Base-by-base conservation (phyloP, 2,113 vertebrate species). In the Toxotes chatareus region DNA sequence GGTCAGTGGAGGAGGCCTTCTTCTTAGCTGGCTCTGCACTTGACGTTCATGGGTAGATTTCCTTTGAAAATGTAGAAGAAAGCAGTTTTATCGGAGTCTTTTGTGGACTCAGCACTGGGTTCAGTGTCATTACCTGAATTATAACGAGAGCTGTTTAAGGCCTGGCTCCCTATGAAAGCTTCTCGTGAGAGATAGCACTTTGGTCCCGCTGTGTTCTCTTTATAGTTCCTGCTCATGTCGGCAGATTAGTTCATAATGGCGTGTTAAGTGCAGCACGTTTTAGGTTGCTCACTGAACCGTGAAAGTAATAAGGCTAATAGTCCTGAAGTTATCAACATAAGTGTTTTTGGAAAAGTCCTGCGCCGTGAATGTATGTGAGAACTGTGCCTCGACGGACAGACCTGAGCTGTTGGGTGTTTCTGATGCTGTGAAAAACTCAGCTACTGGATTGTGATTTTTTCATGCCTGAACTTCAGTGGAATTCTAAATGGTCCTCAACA, bases 201-300 rank as follows among this genome's bases (percentile, higher is more conserved):
- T 32, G 82, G 76, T 63, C 72, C 83, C 38, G 76, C 84, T 73
- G 59, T 16, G 57, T 73, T 89, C 76, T 75, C 61, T 85, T 79
- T 75, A 73, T 77, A 77, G 68, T 80, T 79, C 63, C 36, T 11
- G 60, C 65, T 84, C 76, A 47, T 47, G 73, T 86, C 34, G 34
- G 76, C 44, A 88, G 85, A 92, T 89, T 88, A 88, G 62, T 79
- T 73, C 64, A 86, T 88, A 86, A 83, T 87, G 76, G 86, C 23
- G 63, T 73, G 79, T 66, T 79, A 70, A 84, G 76, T 76, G 76
- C 74, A 77, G 63, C 1, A 32, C 51, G 47, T 79, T 90, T 84
- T n/a, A 70, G 65, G 74, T 69, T 19, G 34, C 74, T 78, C 66
- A 77, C 82, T 88, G 85, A 88, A 86, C 85, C 90, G 63, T 88